A percentile compares a stretch with the other conserved stretches of the same genome.
Evolutionary conservation across 2,888 invertebrate genomes (phyloP).

Genomic region (Ophion costatus): DNA sequence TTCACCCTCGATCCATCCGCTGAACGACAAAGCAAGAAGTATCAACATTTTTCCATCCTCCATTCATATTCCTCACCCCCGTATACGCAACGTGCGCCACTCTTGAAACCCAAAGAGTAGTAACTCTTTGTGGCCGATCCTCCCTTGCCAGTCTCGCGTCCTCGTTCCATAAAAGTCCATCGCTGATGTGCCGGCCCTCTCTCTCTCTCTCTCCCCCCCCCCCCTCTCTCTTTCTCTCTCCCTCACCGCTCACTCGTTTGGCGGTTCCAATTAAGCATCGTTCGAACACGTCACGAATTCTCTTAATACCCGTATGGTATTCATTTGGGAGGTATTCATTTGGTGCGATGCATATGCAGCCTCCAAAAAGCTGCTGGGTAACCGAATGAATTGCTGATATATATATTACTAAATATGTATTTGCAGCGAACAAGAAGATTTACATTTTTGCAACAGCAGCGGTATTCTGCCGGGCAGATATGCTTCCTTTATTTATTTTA

Average conservation of each 20-base stretch:
- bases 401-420: background rate
- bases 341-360: background rate
- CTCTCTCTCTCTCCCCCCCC: background rate
- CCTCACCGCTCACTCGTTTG: background rate
- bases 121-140: conserved; percentile 5
- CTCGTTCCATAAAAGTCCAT: conserved; percentile 42
- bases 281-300: conserved; percentile 38
- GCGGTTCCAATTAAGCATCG: conserved; percentile 39
- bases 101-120: background rate
- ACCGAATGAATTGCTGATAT: background rate
- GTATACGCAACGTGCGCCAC: background rate
- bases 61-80: conserved; percentile 9
- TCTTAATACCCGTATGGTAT: background rate
- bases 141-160: conserved; percentile 12
- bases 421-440: background rate
- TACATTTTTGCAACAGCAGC: background rate
- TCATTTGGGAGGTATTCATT: background rate
- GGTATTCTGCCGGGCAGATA: background rate
- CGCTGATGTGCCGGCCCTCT: background rate
- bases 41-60: conserved; percentile 45
- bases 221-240: background rate
- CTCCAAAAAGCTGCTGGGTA: background rate
- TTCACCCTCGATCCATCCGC: conserved; percentile 36
- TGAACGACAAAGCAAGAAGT: conserved; percentile 49
- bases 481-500: background rate